These are phyloP conservation scores for Achroia grisella DNA, from an alignment of 1,140 invertebrate species.

Conservation along the genomic window DNA sequence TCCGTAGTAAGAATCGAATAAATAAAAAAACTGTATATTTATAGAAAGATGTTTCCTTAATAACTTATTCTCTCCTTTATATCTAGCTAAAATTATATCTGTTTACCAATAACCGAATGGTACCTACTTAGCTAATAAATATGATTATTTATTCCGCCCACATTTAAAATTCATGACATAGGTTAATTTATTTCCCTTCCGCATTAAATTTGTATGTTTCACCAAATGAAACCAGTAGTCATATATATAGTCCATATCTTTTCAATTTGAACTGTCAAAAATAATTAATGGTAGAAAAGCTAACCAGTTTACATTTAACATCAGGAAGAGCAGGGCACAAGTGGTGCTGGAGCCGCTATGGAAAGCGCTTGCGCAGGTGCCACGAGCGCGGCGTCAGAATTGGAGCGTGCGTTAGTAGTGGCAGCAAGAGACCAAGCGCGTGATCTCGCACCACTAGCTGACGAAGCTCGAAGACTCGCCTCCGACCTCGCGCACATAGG, in stretches of 20 bases:
- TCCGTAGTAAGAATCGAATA: constrained; percentile 80
- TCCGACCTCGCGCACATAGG: constrained; percentile 67
- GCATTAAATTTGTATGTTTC: not conserved
- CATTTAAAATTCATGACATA: no score
- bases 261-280: no score
- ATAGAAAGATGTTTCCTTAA: no score
- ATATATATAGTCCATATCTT: no score
- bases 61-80: no score
- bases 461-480: constrained; percentile 61
- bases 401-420: constrained; percentile 58
- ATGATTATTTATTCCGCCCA: no score
- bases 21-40: not conserved
- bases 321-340: constrained; percentile 64
- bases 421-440: constrained; percentile 63
- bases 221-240: no score
- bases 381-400: constrained; percentile 49
- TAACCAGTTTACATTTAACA: not conserved
- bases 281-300: no score
- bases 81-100: no score
- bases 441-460: constrained; percentile 59
- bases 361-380: constrained; percentile 62
- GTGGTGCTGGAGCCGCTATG: constrained; percentile 52
- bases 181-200: not conserved
- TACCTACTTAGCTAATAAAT: no score
- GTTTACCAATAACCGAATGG: no score